phyloP scores from a whole-genome alignment of 2,797 vertebrate species.

The Chloroceryle amazona region DNA sequence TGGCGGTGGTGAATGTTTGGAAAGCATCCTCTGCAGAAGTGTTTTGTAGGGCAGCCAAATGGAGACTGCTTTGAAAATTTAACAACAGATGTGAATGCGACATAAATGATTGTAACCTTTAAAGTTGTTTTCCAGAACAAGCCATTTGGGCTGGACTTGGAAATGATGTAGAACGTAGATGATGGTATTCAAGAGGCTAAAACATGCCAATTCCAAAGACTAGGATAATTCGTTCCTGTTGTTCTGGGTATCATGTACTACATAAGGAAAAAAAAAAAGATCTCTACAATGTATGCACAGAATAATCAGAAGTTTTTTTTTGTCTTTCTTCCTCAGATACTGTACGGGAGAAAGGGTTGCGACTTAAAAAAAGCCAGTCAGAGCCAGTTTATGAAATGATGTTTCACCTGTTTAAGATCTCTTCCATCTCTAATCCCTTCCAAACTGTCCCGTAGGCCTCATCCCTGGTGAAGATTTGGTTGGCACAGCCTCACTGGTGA shows the following conservation, averaged over 20 bases:
- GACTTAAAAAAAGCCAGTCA: neutral
- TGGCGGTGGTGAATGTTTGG: neutral
- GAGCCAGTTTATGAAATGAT: neutral
- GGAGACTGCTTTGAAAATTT: neutral
- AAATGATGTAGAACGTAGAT: neutral
- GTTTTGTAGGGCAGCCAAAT: neutral
- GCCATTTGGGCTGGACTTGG: neutral
- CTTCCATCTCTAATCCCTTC: neutral
- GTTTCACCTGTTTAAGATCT: neutral
- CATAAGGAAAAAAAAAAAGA: neutral
- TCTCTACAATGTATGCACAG: neutral
- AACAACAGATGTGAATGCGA: neutral
- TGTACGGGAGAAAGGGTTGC: neutral
- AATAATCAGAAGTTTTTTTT: neutral
- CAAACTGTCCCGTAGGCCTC: neutral
- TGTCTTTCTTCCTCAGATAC: neutral
- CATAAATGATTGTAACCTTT: constrained; percentile 25
- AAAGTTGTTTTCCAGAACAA: constrained; percentile 21
- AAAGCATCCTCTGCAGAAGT: neutral
- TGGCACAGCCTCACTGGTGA: neutral
- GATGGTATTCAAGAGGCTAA: neutral
- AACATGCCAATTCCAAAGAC: neutral
- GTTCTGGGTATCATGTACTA: constrained; percentile 1
- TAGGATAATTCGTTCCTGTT: constrained; percentile 26
- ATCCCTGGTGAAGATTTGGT: neutral